Conservation (phyloP, 2,888 invertebrate genomes). For the Phrixothrix hirtus region DNA sequence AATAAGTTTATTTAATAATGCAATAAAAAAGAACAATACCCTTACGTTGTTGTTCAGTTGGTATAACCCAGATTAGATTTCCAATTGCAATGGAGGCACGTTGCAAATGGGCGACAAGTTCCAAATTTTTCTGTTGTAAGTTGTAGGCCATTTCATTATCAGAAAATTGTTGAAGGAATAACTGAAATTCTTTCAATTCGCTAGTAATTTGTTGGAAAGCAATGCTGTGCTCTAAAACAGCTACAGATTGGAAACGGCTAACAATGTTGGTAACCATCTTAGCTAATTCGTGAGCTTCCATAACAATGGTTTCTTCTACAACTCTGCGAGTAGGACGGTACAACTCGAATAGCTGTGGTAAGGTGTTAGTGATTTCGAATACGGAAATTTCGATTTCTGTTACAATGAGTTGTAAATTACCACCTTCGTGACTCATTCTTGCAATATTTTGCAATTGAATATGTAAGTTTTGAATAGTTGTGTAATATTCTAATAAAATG, state of each 20-base stretch:
- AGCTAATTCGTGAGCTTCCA: slow-evolving; percentile 13
- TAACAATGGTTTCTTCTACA: slow-evolving; percentile 1
- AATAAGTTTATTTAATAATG: not conserved
- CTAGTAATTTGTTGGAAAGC: slow-evolving; percentile 3
- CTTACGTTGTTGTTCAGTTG: slow-evolving; percentile 6
- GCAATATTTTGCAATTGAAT: slow-evolving; percentile 4
- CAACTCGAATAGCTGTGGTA: too few species aligned
- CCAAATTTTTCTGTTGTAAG: slow-evolving; percentile 1
- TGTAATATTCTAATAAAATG: slow-evolving; percentile 12
- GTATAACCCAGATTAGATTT: slow-evolving; percentile 7
- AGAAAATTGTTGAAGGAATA: slow-evolving; percentile 2
- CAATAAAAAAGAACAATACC: not conserved
- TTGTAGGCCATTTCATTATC: not conserved
- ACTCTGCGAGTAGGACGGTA: slow-evolving; percentile 1
- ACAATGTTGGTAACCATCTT: slow-evolving; percentile 9
- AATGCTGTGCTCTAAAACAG: not conserved
- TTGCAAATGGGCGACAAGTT: slow-evolving; percentile 1
- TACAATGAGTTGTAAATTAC: slow-evolving; percentile 1
- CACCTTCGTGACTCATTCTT: not conserved
- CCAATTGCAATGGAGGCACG: slow-evolving; percentile 5
- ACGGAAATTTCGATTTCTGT: slow-evolving; percentile 8
- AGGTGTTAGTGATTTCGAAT: slow-evolving; percentile 1
- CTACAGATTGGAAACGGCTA: slow-evolving; percentile 6
- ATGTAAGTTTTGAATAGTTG: slow-evolving; percentile 6
- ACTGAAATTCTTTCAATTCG: slow-evolving; percentile 14